Evolutionary conservation across 2,888 invertebrate genomes (phyloP), one percentile per base, ranked within the genome.

Genomic region (Caenorhabditis angaria): DNA sequence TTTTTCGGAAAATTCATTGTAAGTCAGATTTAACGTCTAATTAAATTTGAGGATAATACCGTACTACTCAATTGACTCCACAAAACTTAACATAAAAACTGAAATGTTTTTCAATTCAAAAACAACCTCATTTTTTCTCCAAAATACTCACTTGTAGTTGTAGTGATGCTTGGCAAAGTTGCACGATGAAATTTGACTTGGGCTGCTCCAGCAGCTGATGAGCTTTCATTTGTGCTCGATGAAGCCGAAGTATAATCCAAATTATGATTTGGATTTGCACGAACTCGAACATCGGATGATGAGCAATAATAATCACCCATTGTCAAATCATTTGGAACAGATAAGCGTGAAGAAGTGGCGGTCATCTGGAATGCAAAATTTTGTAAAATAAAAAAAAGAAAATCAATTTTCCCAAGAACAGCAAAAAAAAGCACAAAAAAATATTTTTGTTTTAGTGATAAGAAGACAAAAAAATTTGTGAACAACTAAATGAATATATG

Each of bases 101-200:
- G n/a, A n/a, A n/a, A n/a, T n/a, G n/a, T n/a, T n/a, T n/a, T n/a
- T n/a, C n/a, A n/a, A n/a, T n/a, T n/a, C n/a, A n/a, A n/a, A n/a
- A n/a, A n/a, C n/a, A n/a, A n/a, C n/a, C n/a, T n/a, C n/a, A n/a
- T n/a, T n/a, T 12, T 14, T 41, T 41, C 14, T 2, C 18, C 41
- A 12, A 18, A 29, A 48, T 48, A 65, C 74, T 67, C 22, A 75
- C 74, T 75, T 18, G 65, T 61, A 4, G 74, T 74, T 27, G 74
- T 74, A 0, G 74, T 75, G 64, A 75, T 75, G 22, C 70, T 70
- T 32, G 74, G 74, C n/a, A 75, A 58, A 6, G 74, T 75, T n/a
- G 64, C 74, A n/a, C 74, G 66, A 32, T 75, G 70, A 25, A 56
- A 60, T 18, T 67, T 63, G 22, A 67, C 50, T 28, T 67, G 55